Percentiles rank a stretch among this genome's conserved stretches.
Evolutionary conservation across 2,888 invertebrate species (phyloP).

Genomic region (Lithodes maja): DNA sequence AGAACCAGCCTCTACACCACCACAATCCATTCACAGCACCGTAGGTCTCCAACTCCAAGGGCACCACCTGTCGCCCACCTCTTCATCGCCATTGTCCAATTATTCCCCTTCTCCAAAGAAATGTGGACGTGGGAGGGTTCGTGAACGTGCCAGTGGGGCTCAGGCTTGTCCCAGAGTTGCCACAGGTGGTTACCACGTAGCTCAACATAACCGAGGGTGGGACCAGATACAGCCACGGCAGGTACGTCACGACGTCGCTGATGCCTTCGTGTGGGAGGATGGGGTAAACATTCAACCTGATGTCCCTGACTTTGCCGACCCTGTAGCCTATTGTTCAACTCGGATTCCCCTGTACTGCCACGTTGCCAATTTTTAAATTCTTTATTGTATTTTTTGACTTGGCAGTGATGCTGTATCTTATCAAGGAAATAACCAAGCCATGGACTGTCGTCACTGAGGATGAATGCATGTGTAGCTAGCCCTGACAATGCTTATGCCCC

Average conservation of each 20-base stretch:
- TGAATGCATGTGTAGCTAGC: too few species aligned
- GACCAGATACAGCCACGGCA: background rate
- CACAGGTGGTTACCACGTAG: background rate
- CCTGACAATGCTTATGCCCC: too few species aligned
- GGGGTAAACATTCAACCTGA: background rate
- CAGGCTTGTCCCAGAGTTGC: background rate
- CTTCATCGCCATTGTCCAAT: too few species aligned
- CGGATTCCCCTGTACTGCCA: slow-evolving; percentile 3
- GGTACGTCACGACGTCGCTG: background rate
- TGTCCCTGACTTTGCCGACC: background rate
- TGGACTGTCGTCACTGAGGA: too few species aligned
- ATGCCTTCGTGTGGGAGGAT: slow-evolving; percentile 1
- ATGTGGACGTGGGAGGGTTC: background rate
- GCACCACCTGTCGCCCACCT: too few species aligned
- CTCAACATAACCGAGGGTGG: background rate
- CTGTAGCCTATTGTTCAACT: background rate
- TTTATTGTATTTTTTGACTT: too few species aligned
- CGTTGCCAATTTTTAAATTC: background rate
- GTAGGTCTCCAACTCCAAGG: too few species aligned
- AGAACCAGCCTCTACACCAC: too few species aligned
- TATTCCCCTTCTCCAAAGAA: too few species aligned
- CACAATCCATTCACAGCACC: too few species aligned
- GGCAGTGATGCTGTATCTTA: too few species aligned
- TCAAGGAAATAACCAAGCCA: too few species aligned
- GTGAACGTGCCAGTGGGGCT: background rate